Evolutionary conservation across 2,113 vertebrate genomes (phyloP).

Genomic region (Petaurus breviceps): DNA sequence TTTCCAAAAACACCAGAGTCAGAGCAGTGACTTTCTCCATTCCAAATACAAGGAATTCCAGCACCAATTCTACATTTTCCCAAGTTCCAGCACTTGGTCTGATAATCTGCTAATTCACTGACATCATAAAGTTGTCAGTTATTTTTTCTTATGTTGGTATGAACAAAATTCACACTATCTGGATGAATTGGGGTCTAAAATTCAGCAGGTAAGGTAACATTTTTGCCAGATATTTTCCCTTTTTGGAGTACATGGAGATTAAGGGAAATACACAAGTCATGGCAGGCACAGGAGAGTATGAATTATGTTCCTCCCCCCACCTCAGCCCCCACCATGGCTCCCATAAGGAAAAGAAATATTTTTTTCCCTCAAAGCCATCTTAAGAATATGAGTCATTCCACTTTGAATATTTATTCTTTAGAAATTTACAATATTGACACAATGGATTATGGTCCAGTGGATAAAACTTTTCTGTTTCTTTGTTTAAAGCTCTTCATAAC

Average conservation of each 20-base stretch:
- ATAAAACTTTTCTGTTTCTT: not conserved
- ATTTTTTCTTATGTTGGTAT: not conserved
- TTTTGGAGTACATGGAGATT: not conserved
- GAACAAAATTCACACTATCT: not conserved
- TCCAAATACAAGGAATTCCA: not conserved
- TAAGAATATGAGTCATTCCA: too few relatives aligned
- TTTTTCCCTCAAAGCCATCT: not conserved
- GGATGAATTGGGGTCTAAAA: not conserved
- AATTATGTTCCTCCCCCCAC: not conserved
- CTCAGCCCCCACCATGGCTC: not conserved
- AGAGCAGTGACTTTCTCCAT: not conserved
- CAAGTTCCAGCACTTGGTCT: not conserved
- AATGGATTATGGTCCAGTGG: not conserved
- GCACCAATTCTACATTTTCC: not conserved
- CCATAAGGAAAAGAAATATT: not conserved
- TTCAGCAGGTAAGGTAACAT: not conserved
- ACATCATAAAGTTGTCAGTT: not conserved
- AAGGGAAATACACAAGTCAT: not conserved
- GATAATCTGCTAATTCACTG: not conserved
- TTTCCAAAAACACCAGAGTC: not conserved
- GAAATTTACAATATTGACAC: not conserved
- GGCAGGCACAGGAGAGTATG: not conserved
- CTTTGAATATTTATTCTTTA: not conserved
- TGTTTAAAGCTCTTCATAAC: not conserved
- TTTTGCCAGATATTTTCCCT: not conserved